A percentile compares a stretch with the other conserved stretches of the same genome.
These are phyloP conservation scores for Raillietiella orientalis DNA, from an alignment of 2,888 invertebrate species.

Conservation along the genomic window DNA sequence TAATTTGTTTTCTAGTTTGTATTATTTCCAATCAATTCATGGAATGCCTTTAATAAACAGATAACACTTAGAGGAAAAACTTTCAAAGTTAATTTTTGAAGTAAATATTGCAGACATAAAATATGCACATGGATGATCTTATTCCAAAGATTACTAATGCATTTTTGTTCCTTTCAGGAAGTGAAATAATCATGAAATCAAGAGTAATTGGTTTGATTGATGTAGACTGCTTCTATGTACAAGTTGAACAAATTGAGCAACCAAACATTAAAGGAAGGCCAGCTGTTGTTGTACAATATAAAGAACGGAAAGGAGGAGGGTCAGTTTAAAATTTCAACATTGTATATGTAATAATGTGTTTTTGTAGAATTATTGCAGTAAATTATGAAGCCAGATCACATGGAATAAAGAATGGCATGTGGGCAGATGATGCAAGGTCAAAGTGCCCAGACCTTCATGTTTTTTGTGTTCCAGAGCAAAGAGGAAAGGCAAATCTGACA, in stretches of 20 bases:
- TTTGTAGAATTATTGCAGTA: slow-evolving; percentile 66
- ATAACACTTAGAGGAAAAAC: too few species aligned
- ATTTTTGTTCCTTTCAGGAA: too few species aligned
- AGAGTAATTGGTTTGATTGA: slow-evolving; percentile 53
- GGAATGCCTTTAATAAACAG: too few species aligned
- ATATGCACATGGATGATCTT: too few species aligned
- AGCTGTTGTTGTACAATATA: slow-evolving; percentile 85
- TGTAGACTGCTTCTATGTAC: slow-evolving; percentile 99
- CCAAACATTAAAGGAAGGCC: slow-evolving; percentile 55
- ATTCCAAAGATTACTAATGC: too few species aligned
- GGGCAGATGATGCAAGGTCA: slow-evolving; percentile 60
- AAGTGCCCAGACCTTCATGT: slow-evolving; percentile 60
- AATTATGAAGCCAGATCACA: slow-evolving; percentile 73
- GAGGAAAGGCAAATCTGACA: slow-evolving; percentile 77
- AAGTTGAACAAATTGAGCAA: slow-evolving; percentile 76
- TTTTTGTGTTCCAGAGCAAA: slow-evolving; percentile 43
- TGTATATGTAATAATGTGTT: not conserved
- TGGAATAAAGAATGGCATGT: slow-evolving; percentile 67
- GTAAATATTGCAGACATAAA: too few species aligned
- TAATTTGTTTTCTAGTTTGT: too few species aligned
- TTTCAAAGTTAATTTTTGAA: too few species aligned
- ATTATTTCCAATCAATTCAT: too few species aligned
- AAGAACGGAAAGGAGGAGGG: slow-evolving; percentile 76
- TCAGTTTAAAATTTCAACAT: slow-evolving; percentile 15
- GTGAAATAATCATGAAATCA: slow-evolving; percentile 7